These are phyloP conservation scores for Ambastaia sidthimunki DNA, from an alignment of 2,797 vertebrate genomes.

Conservation along the genomic window DNA sequence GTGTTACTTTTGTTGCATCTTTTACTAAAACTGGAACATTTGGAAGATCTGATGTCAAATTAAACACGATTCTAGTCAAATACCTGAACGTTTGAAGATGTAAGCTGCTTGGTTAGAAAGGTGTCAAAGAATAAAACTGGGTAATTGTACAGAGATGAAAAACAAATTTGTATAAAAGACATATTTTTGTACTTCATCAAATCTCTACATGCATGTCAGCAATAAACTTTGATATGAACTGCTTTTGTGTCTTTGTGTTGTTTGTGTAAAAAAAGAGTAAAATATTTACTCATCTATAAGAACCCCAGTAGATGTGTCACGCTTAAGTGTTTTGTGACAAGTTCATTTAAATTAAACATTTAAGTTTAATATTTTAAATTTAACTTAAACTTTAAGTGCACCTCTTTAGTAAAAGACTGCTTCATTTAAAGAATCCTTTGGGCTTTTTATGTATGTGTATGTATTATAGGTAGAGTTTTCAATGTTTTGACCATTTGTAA, in stretches of 20 bases:
- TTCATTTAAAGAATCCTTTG: neutral
- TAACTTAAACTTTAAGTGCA: neutral
- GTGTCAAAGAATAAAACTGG: constrained; percentile 77
- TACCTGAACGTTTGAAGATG: constrained; percentile 72
- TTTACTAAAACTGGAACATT: constrained; percentile 76
- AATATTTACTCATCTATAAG: neutral
- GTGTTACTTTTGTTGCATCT: constrained; percentile 58
- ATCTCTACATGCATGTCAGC: constrained; percentile 98
- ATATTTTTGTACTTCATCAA: constrained; percentile 98
- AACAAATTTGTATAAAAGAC: constrained; percentile 95
- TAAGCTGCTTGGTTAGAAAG: constrained; percentile 78
- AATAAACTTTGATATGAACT: constrained; percentile 93
- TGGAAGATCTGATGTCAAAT: constrained; percentile 63
- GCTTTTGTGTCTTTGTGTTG: constrained; percentile 5
- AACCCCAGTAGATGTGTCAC: too few relatives aligned
- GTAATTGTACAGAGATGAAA: constrained; percentile 83
- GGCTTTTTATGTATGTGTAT: neutral
- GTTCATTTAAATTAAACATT: too few relatives aligned
- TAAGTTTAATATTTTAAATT: too few relatives aligned
- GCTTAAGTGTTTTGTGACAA: too few relatives aligned
- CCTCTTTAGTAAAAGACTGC: neutral
- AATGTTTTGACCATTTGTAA: neutral
- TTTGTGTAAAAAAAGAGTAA: neutral
- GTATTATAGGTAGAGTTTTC: neutral
- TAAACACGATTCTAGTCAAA: constrained; percentile 65